phyloP scores from a whole-genome alignment of 2,113 vertebrate genomes.

The Oryzias javanicus region DNA sequence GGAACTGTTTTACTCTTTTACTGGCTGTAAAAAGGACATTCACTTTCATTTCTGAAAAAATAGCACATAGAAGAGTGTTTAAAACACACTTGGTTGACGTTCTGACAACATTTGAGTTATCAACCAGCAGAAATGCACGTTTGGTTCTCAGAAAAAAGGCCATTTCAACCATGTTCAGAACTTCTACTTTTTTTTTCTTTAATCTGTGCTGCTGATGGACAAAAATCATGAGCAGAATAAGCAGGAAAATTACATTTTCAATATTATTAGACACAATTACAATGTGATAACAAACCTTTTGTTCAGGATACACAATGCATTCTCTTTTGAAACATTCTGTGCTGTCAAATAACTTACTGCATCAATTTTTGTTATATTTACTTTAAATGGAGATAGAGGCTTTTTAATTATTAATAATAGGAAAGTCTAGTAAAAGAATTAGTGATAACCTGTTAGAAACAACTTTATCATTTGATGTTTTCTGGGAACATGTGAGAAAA shows the following conservation, averaged over 20 bases:
- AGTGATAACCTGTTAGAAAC: neutral
- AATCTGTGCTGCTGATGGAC: constrained; percentile 41
- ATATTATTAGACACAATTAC: constrained; percentile 35
- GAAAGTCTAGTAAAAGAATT: constrained; percentile 8
- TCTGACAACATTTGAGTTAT: constrained; percentile 39
- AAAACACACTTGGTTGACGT: constrained; percentile 27
- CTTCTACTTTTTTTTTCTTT: constrained; percentile 16
- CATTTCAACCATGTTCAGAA: constrained; percentile 51
- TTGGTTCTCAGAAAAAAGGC: constrained; percentile 73
- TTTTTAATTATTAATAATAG: constrained; percentile 9
- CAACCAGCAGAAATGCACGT: constrained; percentile 70
- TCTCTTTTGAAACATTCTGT: constrained; percentile 48
- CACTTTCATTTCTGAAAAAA: constrained; percentile 34
- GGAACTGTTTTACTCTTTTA: constrained; percentile 53
- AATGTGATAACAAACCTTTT: constrained; percentile 20
- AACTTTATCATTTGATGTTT: neutral
- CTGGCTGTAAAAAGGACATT: constrained; percentile 66
- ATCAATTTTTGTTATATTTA: constrained; percentile 1
- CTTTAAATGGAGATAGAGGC: constrained; percentile 1
- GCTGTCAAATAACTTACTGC: constrained; percentile 42
- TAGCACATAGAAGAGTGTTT: constrained; percentile 34
- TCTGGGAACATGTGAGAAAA: constrained; percentile 5
- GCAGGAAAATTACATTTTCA: constrained; percentile 40
- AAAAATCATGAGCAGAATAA: constrained; percentile 55
- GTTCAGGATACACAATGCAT: constrained; percentile 2